A percentile compares a stretch with the other conserved stretches of the same genome.
phyloP scores from a whole-genome alignment of 2,888 invertebrate genomes.

The Drosophila anomelani region DNA sequence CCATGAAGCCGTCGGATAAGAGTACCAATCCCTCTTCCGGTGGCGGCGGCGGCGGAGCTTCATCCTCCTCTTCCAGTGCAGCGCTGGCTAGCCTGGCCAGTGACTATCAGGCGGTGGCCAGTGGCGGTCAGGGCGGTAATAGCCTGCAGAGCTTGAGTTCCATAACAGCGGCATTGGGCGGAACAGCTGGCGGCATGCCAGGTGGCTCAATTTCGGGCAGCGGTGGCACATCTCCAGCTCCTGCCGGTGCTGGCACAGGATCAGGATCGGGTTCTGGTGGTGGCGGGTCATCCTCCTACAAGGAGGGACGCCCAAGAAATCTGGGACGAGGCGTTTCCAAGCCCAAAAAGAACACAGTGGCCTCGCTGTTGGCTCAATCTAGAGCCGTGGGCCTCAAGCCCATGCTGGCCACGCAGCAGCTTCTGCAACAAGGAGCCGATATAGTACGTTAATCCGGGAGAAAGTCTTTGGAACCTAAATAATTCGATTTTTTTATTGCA shows the following conservation, averaged over 20 bases:
- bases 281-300: constrained; percentile 78
- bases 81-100: constrained; percentile 50
- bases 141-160: constrained; percentile 84
- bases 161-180: constrained; percentile 84
- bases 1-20: constrained; percentile 88
- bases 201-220: constrained; percentile 71
- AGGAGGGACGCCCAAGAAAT: constrained; percentile 93
- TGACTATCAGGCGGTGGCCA: constrained; percentile 60
- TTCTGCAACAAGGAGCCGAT: constrained; percentile 85
- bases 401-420: constrained; percentile 90
- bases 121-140: constrained; percentile 51
- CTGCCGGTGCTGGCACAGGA: constrained; percentile 48
- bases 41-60: not conserved
- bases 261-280: constrained; percentile 45
- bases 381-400: constrained; percentile 92
- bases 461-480: not conserved
- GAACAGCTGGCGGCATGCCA: constrained; percentile 68
- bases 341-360: constrained; percentile 96
- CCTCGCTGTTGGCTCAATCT: constrained; percentile 94
- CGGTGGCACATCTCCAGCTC: constrained; percentile 62
- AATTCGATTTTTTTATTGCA: constrained; percentile 60
- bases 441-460: constrained; percentile 83
- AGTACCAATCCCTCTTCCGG: constrained; percentile 39
- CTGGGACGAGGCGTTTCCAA: constrained; percentile 94
- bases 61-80: constrained; percentile 28